Evolutionary conservation across 2,888 invertebrate species (phyloP), one percentile per base, ranked within the genome.

Genomic region (Drymonia ruficornis): DNA sequence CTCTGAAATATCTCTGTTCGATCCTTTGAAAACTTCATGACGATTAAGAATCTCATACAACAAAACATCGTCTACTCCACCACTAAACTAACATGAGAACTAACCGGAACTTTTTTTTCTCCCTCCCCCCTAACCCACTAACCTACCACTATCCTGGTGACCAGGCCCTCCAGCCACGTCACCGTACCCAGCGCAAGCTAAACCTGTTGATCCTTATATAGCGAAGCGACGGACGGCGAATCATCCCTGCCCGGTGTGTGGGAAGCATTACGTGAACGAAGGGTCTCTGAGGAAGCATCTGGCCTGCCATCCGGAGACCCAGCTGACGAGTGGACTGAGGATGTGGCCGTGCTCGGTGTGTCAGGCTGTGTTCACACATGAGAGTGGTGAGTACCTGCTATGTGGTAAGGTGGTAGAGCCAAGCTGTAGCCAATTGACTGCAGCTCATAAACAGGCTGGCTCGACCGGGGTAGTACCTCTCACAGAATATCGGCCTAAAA

Each of bases 291-390:
- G 98, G 82, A 98, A 98, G 90, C 98, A 98, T 89, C 94, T 98
- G 77, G 97, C 98, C 70, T 97, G 98, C 81, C 98, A 98, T 89
- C 98, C 98, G 49, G 98, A 98, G 93, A 97, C 97, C 52, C 97
- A 97, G 86, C 94, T 97, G 67, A 96, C 97, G 72, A 96, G 96
- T 83, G 96, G 97, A 72, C 94, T 98, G 67, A 94, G 98, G 84
- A 98, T 98, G 98, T 98, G 98, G 98, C 98, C 98, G 54, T 98
- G 98, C 91, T 97, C 97, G 66, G 98, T 98, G 64, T 98, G 98
- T 85, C 98, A 98, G 90, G 98, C 98, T 55, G 98, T 98, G 68
- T 98, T 98, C 88, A 98, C 98, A 49, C 97, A 98, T 86, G 98
- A 98, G 93, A 96, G 97, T 91, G 98, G 98, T 98, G 93, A 93